Base-by-base conservation (phyloP, 2,797 vertebrate genomes). In the Jordanella pulchra region DNA sequence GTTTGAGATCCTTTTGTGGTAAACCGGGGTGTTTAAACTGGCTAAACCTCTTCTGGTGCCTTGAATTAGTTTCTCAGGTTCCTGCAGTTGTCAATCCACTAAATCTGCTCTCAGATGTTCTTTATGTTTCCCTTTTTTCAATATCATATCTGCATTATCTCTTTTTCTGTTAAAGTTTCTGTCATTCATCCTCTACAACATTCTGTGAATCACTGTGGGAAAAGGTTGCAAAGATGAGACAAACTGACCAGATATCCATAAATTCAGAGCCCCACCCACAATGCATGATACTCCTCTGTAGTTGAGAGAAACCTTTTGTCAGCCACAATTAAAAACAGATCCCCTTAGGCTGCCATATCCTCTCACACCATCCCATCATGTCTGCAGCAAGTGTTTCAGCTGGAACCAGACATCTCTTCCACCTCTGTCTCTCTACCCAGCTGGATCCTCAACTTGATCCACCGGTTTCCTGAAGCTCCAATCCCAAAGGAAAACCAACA, bases 381-480 rank as follows among this genome's bases (percentile, higher is more conserved):
- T 73, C 42, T 69, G 65, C 42, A 12, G 27, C 72, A 63, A 3
- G 15, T 13, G n/a, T 32, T 48, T 21, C 18, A 48, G 25, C 21
- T 55, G 12, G 28, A 50, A 13, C 18, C 58, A 25, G 69, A 42
- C 11, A 7, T n/a, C 73, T 54, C 5, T 6, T 0, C 61, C 69
- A n/a, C n/a, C n/a, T n/a, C n/a, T n/a, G n/a, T n/a, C 73, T 74
- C 67, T 79, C 65, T 4, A 23, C 72, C 54, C 64, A 71, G 64
- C 83, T 68, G 74, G 83, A 77, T 80, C 63, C 60, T 63, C 21
- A 1, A 9, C 70, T 64, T 10, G 67, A 75, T n/a, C 75, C 64
- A 68, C 84, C 72, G 78, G 73, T 87, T 86, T 67, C 70, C 58
- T 48, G 35, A 70, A 68, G 44, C 64, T 70, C 61, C 50, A 27